Evolutionary conservation across 2,888 invertebrate genomes (phyloP).

Genomic region (Hanleya hanleyi): DNA sequence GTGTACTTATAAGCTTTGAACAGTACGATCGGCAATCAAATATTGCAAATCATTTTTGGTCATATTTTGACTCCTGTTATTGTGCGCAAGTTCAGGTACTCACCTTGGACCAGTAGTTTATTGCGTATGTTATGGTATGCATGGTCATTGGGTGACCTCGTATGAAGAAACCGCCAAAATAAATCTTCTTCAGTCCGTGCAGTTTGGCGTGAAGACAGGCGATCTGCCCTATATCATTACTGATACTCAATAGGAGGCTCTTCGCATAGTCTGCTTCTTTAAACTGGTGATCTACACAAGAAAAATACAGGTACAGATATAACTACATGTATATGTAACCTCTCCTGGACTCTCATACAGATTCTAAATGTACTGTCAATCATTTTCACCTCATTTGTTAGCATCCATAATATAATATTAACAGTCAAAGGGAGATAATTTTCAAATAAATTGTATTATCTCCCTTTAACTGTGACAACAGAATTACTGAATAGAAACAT

Average conservation of each 20-base stretch:
- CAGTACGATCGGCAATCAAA: no score
- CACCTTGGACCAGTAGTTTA: conserved; percentile 81
- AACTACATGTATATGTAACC: not conserved
- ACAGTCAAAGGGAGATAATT: no score
- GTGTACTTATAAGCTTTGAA: no score
- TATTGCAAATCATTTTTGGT: no score
- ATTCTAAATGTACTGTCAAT: no score
- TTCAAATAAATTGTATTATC: no score
- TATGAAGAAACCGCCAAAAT: conserved; percentile 83
- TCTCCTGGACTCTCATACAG: not conserved
- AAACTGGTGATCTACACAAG: conserved; percentile 50
- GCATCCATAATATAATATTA: no score
- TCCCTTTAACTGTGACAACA: no score
- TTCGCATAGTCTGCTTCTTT: conserved; percentile 79
- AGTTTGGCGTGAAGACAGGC: conserved; percentile 81
- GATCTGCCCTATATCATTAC: conserved; percentile 83
- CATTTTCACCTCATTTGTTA: no score
- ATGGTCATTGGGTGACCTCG: conserved; percentile 82
- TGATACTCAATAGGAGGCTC: conserved; percentile 80
- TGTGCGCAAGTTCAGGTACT: conserved; percentile 13
- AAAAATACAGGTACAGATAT: not conserved
- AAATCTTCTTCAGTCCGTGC: conserved; percentile 78
- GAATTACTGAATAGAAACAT: no score
- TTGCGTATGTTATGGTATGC: conserved; percentile 81
- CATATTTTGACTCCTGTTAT: not conserved